Evolutionary conservation across 2,888 invertebrate genomes (phyloP), one percentile per base, ranked within the genome.

Genomic region (Ectemnius continuus): DNA sequence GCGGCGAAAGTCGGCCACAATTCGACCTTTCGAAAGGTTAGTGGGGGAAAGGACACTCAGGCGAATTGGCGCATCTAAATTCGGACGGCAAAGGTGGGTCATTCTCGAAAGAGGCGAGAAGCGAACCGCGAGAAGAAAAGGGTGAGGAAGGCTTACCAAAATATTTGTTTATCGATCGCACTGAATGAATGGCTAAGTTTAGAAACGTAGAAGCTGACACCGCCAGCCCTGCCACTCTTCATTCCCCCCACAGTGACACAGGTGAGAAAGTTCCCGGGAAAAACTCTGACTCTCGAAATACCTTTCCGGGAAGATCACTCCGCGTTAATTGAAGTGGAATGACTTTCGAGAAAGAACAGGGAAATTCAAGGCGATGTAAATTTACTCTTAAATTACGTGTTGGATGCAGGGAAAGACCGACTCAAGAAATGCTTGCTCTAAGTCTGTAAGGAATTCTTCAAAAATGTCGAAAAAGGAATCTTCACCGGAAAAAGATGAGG

Each of bases 181-280:
- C 67, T 81, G 74, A 81, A 73, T 81, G 73, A 67, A 78, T 81
- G 78, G 76, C 75, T 71, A 72, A 80, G 75, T 80, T 80, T 75
- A 62, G 46, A 18, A 16, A 23, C 60, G 45, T 56, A 57, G 57
- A 68, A 75, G 73, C 36, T 36, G 8, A 36, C 36, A 23, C 23
- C 23, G 23, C 3, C 11, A 36, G 36, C 58, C 65, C 73, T 56
- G 67, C 58, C 61, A 52, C 67, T 62, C 67, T 75, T 78, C 73
- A 78, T 78, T 70, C 75, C 60, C 48, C 60, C 61, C 2, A 20
- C 61, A 67, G 71, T 36, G 70, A 56, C 65, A 63, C 26, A 58
- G 28, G 11, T n/a, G 52, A 52, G 16, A 16, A 16, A 16, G n/a
- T 11, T 52, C 4, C n/a, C 52, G 6, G 1, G 52, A 52, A 52